phyloP scores from a whole-genome alignment of 2,888 invertebrate genomes.

The Drosophila ochracea region DNA sequence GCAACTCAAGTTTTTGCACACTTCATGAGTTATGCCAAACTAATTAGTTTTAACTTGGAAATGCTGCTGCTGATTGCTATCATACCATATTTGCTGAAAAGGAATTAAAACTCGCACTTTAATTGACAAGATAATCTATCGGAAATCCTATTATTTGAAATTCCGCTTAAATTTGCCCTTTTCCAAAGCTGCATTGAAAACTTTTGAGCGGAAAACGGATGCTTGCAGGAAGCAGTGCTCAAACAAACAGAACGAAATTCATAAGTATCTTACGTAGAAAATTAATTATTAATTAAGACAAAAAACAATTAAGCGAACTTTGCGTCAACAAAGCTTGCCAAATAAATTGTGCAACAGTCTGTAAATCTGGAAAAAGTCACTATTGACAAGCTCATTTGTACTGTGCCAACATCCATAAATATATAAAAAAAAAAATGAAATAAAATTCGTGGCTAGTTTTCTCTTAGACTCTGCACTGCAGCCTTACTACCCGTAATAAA shows the following conservation, averaged over 20 bases:
- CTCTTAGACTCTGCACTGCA: not conserved
- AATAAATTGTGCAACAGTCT: not conserved
- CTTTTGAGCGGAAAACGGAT: not conserved
- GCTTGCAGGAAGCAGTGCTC: not conserved
- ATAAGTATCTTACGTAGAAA: not conserved
- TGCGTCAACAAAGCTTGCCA: not conserved
- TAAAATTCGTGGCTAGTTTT: slow-evolving; percentile 19
- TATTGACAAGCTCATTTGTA: slow-evolving; percentile 1
- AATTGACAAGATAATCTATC: not conserved
- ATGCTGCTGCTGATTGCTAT: slow-evolving; percentile 14
- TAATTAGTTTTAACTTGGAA: slow-evolving; percentile 44
- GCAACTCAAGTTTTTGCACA: slow-evolving; percentile 59
- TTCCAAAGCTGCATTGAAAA: not conserved
- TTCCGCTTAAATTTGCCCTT: not conserved
- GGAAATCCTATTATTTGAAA: not conserved
- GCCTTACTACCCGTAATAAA: slow-evolving; percentile 24
- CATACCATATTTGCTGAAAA: slow-evolving; percentile 4
- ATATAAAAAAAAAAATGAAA: slow-evolving; percentile 12
- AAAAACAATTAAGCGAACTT: not conserved
- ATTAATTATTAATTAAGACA: not conserved
- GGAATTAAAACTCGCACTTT: not conserved
- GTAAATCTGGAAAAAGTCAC: not conserved
- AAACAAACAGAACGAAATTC: not conserved
- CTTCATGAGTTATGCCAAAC: slow-evolving; percentile 65
- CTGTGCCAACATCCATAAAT: slow-evolving; percentile 10